Evolutionary conservation across 2,888 invertebrate species (phyloP).

Genomic region (Athripsodes cinereus): DNA sequence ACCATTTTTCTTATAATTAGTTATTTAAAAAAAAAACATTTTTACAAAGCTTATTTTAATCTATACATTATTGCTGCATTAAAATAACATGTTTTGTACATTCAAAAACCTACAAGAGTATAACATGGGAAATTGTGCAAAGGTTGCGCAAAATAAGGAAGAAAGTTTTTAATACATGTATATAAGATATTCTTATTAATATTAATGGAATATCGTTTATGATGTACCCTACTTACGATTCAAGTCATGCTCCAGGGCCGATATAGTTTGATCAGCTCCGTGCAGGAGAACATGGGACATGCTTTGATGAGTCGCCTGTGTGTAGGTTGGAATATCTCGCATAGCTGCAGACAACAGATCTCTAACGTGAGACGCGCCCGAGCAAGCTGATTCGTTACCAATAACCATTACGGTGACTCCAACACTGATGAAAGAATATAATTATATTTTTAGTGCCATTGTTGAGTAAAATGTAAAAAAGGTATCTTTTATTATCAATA

Average conservation of each 20-base stretch:
- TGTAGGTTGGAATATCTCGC: conserved; percentile 55
- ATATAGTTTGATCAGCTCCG: conserved; percentile 55
- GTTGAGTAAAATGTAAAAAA: not conserved
- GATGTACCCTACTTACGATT: conserved; percentile 49
- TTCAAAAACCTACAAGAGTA: too few relatives aligned
- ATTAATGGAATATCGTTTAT: too few relatives aligned
- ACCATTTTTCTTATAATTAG: too few relatives aligned
- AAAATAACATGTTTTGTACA: too few relatives aligned
- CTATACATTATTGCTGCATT: too few relatives aligned
- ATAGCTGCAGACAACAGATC: conserved; percentile 50
- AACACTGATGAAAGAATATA: conserved; percentile 35
- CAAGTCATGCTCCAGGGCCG: conserved; percentile 55
- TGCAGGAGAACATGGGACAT: conserved; percentile 53
- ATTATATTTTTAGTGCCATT: not conserved
- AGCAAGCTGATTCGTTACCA: conserved; percentile 56
- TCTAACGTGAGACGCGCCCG: conserved; percentile 50
- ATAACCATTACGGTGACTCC: conserved; percentile 55
- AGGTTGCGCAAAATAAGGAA: too few relatives aligned
- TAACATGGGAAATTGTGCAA: too few relatives aligned
- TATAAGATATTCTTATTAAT: too few relatives aligned
- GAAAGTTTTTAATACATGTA: too few relatives aligned
- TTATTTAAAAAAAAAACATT: too few relatives aligned
- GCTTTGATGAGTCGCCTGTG: conserved; percentile 58
- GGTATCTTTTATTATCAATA: too few relatives aligned
- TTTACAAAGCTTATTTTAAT: too few relatives aligned